A percentile compares a stretch with the other conserved stretches of the same genome.
phyloP scores from a whole-genome alignment of 2,888 invertebrate genomes.

The Mongoloraphidia duomilia region DNA sequence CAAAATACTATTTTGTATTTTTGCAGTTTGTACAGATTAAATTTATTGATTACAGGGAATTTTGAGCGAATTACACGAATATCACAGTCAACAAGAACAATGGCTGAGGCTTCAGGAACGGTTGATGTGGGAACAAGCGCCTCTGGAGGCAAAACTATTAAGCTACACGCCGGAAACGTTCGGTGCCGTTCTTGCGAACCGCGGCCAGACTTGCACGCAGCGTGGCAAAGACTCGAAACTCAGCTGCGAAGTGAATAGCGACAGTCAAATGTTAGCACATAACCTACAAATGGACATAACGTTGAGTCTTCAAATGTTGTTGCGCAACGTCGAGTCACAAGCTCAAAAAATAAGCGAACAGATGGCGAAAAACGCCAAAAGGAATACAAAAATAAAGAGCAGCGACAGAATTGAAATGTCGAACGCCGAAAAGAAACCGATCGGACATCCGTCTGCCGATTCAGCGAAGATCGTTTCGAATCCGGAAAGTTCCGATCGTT shows the following conservation, averaged over 20 bases:
- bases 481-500: slow-evolving; percentile 1
- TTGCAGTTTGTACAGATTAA: slow-evolving; percentile 28
- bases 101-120: slow-evolving; percentile 44
- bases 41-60: slow-evolving; percentile 35
- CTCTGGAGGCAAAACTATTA: slow-evolving; percentile 27
- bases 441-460: too few relatives aligned
- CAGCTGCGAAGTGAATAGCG: slow-evolving; percentile 27
- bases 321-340: slow-evolving; percentile 35
- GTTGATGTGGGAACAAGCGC: slow-evolving; percentile 37
- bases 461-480: too few relatives aligned
- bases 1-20: slow-evolving; percentile 4
- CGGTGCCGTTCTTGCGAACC: slow-evolving; percentile 20
- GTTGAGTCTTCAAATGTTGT: slow-evolving; percentile 31
- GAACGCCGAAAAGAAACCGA: too few relatives aligned
- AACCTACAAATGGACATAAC: slow-evolving; percentile 29
- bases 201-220: slow-evolving; percentile 29
- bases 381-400: slow-evolving; percentile 4
- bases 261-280: slow-evolving; percentile 27
- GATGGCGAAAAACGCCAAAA: slow-evolving; percentile 22
- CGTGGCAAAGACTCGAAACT: slow-evolving; percentile 25
- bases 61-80: slow-evolving; percentile 44
- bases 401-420: background rate
- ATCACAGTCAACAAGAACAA: slow-evolving; percentile 44
- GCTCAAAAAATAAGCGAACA: slow-evolving; percentile 33
- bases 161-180: slow-evolving; percentile 24